These are phyloP conservation scores for Caenorhabditis drosophilae DNA, from an alignment of 2,888 invertebrate species.

Conservation along the genomic window DNA sequence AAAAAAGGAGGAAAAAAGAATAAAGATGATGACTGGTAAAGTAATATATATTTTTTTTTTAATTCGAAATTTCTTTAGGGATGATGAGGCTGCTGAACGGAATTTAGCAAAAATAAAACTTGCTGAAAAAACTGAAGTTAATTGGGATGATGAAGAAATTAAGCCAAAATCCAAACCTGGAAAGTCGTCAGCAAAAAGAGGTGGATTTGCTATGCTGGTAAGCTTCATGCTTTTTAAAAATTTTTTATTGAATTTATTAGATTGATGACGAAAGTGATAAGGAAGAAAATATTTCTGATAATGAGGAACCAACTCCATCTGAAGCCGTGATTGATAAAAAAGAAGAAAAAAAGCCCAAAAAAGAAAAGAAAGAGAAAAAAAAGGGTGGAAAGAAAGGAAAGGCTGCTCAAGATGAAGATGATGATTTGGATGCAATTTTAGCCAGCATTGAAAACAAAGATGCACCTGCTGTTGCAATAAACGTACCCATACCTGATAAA, in stretches of 20 bases:
- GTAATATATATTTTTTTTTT: conserved; percentile 1
- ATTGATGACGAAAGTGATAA: conserved; percentile 34
- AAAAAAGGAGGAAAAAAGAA: conserved; percentile 57
- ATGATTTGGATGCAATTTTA: conserved; percentile 58
- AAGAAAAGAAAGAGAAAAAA: conserved; percentile 35
- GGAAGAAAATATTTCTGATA: conserved; percentile 13
- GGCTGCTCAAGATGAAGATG: conserved; percentile 48
- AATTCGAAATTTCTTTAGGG: conserved; percentile 36
- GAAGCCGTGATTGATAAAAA: conserved; percentile 11
- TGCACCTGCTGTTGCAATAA: conserved; percentile 14
- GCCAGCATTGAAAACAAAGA: conserved; percentile 36
- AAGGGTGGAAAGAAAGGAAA: conserved; percentile 41
- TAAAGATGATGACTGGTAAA: conserved; percentile 56
- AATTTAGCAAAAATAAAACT: conserved; percentile 41
- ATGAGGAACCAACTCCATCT: conserved; percentile 30
- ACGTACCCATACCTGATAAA: conserved; percentile 7
- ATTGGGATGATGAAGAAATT: conserved; percentile 46
- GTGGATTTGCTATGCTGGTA: conserved; percentile 39
- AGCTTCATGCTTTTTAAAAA: background rate
- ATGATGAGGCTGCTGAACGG: conserved; percentile 54
- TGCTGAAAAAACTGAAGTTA: conserved; percentile 21
- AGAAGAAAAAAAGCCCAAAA: conserved; percentile 26
- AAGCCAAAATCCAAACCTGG: conserved; percentile 26
- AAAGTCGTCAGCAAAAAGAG: conserved; percentile 24
- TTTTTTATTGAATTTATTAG: conserved; percentile 7